These are phyloP conservation scores for Polyploca ridens DNA, from an alignment of 2,888 invertebrate species.

Conservation along the genomic window DNA sequence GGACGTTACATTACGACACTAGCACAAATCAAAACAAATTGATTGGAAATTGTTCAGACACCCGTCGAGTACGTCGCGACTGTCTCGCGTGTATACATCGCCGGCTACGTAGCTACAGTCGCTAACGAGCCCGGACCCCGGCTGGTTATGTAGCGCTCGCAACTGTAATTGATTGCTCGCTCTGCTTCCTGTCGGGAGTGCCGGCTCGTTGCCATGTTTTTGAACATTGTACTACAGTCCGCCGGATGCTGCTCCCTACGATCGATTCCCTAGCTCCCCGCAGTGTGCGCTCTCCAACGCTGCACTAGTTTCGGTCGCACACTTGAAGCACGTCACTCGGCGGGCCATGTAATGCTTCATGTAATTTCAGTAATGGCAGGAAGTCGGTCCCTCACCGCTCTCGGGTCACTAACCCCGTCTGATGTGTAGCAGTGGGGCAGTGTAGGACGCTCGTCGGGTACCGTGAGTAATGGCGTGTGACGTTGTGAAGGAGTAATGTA, in stretches of 20 bases:
- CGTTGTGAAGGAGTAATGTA: slow-evolving; percentile 7
- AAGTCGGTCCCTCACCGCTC: slow-evolving; percentile 20
- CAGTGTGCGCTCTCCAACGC: neutral
- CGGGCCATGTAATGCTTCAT: slow-evolving; percentile 1
- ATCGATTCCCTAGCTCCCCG: slow-evolving; percentile 4
- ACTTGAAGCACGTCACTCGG: neutral
- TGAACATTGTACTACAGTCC: neutral
- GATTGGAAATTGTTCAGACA: slow-evolving; percentile 7
- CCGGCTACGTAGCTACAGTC: neutral
- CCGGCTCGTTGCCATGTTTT: slow-evolving; percentile 6
- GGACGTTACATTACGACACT: neutral
- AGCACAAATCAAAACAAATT: slow-evolving; percentile 1
- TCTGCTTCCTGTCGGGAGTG: slow-evolving; percentile 3
- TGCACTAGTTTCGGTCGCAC: neutral
- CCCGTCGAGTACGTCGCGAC: slow-evolving; percentile 1
- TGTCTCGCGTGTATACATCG: slow-evolving; percentile 1
- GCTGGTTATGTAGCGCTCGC: neutral
- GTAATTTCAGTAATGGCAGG: slow-evolving; percentile 30
- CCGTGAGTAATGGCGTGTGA: neutral
- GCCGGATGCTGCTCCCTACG: slow-evolving; percentile 4
- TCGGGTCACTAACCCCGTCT: slow-evolving; percentile 33
- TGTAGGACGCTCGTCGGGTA: slow-evolving; percentile 19
- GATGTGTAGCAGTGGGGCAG: slow-evolving; percentile 23
- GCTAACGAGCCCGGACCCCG: neutral
- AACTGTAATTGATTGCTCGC: neutral